Conservation (phyloP, 2,797 vertebrate genomes). For the Semotilus atromaculatus region DNA sequence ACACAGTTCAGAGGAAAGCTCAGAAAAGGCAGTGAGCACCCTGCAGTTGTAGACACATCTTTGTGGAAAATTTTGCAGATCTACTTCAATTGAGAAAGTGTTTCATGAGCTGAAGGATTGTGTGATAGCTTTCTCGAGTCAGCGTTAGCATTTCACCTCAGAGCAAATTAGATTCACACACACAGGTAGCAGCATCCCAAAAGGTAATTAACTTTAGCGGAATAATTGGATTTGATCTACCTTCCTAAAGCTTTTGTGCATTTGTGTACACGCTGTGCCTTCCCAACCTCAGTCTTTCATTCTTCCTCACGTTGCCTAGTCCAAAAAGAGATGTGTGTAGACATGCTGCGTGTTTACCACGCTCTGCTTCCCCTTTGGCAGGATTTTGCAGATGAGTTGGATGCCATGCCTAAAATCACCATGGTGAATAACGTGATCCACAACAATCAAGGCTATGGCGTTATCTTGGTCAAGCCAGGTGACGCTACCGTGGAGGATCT, state of each 20-base stretch:
- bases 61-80: background rate
- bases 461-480: slow-evolving; percentile 88
- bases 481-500: slow-evolving; percentile 65
- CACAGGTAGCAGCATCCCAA: slow-evolving; percentile 32
- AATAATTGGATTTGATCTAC: slow-evolving; percentile 41
- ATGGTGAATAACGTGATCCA: slow-evolving; percentile 94
- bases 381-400: slow-evolving; percentile 90
- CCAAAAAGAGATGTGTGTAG: slow-evolving; percentile 27
- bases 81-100: background rate
- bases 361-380: slow-evolving; percentile 62
- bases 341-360: slow-evolving; percentile 35
- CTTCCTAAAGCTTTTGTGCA: slow-evolving; percentile 5
- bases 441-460: slow-evolving; percentile 93
- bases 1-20: slow-evolving; percentile 26
- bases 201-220: slow-evolving; percentile 54
- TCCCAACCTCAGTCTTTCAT: slow-evolving; percentile 25
- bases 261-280: background rate
- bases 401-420: slow-evolving; percentile 86
- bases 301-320: background rate
- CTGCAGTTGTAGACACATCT: background rate
- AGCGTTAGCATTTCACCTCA: slow-evolving; percentile 23
- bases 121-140: background rate
- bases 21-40: slow-evolving; percentile 11
- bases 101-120: background rate
- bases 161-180: slow-evolving; percentile 29